Evolutionary conservation across 2,888 invertebrate genomes (phyloP), one percentile per base, ranked within the genome.

Genomic region (Lepidochrysops patricia): DNA sequence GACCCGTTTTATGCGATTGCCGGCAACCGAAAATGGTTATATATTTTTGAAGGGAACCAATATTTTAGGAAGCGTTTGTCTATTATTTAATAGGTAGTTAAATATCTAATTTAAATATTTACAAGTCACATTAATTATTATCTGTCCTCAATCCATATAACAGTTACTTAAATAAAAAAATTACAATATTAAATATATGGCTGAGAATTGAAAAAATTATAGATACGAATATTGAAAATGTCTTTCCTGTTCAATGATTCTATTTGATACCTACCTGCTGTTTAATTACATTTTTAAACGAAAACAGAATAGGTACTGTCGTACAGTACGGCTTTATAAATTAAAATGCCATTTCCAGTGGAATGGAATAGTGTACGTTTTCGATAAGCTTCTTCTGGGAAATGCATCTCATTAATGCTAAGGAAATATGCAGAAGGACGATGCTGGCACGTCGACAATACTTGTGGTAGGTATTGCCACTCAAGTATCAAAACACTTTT

Each of bases 391-490:
- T 61, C 64, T 60, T 60, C 29, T 50, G 64, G 65, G 63, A 68
- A 72, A 67, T 70, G 68, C 68, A 69, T 67, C 66, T 69, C 67
- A 70, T 70, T 67, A 70, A 66, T 61, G 60, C 61, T 62, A 35
- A 63, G 54, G 50, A 50, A 50, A 50, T 50, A 26, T n/a, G 50
- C 50, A 57, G 61, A 37, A 25, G 61, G 60, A 50, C 61, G 52
- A 57, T 60, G 60, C n/a, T n/a, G 58, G 49, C 49, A 63, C 56
- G 37, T 49, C 56, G 61, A 62, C 61, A 61, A 57, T 35, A 62
- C n/a, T n/a, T n/a, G 62, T 29, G 57, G 62, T 37, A 37, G 5
- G 13, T 37, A n/a, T 13, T 35, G 13, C 13, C 15, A 35, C 4
- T 1, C n/a, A 13, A 13, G 35, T 35, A 13, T 35, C 35, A 1